Percentiles rank a stretch among this genome's conserved stretches.
Evolutionary conservation across 2,888 invertebrate species (phyloP).

Genomic region (Lepidochrysops patricia): DNA sequence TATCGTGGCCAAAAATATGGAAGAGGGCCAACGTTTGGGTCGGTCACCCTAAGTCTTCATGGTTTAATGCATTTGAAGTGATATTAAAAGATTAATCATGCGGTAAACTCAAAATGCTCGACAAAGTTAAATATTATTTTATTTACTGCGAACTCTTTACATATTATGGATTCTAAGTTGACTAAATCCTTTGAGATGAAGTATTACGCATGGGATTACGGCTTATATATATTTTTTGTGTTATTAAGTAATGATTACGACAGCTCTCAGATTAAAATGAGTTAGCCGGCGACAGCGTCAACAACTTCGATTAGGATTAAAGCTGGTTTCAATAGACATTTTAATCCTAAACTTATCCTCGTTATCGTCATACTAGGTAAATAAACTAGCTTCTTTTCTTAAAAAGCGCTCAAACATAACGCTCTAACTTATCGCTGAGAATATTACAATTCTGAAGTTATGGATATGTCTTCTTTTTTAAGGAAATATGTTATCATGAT

Average conservation of each 20-base stretch:
- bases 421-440: no score
- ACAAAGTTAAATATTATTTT: not conserved
- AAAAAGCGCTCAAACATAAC: not conserved
- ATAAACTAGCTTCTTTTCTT: not conserved
- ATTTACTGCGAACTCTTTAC: not conserved
- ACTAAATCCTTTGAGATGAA: not conserved
- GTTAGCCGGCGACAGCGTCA: not conserved
- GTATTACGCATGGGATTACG: not conserved
- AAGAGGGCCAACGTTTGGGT: no score
- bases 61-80: not conserved
- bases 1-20: no score
- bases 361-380: not conserved
- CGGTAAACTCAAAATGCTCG: not conserved
- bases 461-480: no score
- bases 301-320: not conserved
- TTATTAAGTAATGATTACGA: not conserved
- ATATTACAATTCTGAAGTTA: no score
- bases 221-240: not conserved
- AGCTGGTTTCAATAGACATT: not conserved
- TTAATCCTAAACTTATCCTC: not conserved
- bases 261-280: not conserved
- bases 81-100: not conserved
- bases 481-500: no score
- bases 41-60: constrained; percentile 2
- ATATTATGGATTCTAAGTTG: not conserved